Evolutionary conservation across 2,113 vertebrate species (phyloP), one percentile per base, ranked within the genome.

Genomic region (Tamias sibiricus): DNA sequence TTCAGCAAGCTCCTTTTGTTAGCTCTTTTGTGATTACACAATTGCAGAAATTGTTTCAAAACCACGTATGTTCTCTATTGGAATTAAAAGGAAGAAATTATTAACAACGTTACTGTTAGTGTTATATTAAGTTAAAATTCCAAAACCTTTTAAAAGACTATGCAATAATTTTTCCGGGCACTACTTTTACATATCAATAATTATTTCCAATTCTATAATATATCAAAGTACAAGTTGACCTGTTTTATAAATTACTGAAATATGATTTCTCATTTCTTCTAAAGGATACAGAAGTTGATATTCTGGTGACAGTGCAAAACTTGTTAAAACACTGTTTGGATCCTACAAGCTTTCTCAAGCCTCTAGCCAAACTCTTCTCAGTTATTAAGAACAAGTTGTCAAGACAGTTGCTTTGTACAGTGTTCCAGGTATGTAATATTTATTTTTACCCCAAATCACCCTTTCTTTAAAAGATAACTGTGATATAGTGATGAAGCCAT

Each of bases 231-330:
- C 4, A 86, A 88, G 42, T 66, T 64, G 37, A 72, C 2, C 30
- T 20, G 62, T 80, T 91, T 80, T 69, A 68, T 37, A 68, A 83
- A 82, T 44, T 68, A 85, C 57, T 91, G 12, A 95, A 90, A 42
- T 88, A 5, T 4, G 30, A 42, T 88, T 71, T 94, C 32, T 94
- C 66, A 37, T 95, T 74, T 97, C 68, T 98, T 69, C 96, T 98
- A 87, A 95, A 99, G 99, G 99, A 99, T 97, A 99, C 99, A 1
- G 99, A 99, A 98, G 96, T 99, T 68, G 99, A 99, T 97, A 99
- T 99, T 97, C 98, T 99, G 96, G 98, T 99, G 97, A 99, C 99
- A 1, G 97, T 99, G 16, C 99, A 99, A 98, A 99, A 99, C 97
- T 98, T 99, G 83, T 97, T 99, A 97, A 99, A 97, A 19, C 99